Base-by-base conservation (phyloP, 2,888 invertebrate species). In the Anarsia innoxiella region DNA sequence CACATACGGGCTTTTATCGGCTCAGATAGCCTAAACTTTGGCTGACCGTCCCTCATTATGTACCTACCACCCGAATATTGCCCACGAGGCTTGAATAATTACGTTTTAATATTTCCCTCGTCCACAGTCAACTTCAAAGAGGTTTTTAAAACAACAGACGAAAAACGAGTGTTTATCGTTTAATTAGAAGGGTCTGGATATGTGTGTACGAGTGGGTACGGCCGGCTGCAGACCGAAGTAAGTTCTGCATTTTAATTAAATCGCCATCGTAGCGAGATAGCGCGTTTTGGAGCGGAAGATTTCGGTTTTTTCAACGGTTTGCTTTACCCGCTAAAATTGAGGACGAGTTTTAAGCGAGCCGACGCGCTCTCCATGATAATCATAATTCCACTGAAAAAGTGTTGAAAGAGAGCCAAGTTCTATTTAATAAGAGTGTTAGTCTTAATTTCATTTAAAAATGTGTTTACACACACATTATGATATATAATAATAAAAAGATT, bases 221-320 rank as follows among this genome's bases (percentile, higher is more conserved):
- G 48, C 50, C 35, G 45, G 44, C 29, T 43, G n/a, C 45, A 38
- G 45, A 55, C 60, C 52, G 53, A 51, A 56, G 56, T 59, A 53
- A 67, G 59, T 54, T 56, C 56, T 60, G 59, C 56, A 53, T 66
- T 76, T 77, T 72, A 75, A 76, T 75, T 71, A 74, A 74, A 72
- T 68, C 54, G 66, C 64, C 60, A 58, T 63, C 53, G 54, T 46
- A 26, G 53, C 41, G 56, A 63, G 59, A 63, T 59, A 56, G 55
- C 51, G 47, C 47, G 46, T 42, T n/a, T 38, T 40, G 45, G 47
- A 45, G 52, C 43, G 46, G 41, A 48, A 48, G 43, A 47, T 48
- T 57, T 56, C 49, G 37, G 23, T 50, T 59, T 65, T 67, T 65
- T 62, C 44, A 54, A 48, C 44, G 49, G 50, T 56, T 51, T 49